A percentile compares a stretch with the other conserved stretches of the same genome.
phyloP scores from a whole-genome alignment of 2,888 invertebrate species.

The Athalia circularis region DNA sequence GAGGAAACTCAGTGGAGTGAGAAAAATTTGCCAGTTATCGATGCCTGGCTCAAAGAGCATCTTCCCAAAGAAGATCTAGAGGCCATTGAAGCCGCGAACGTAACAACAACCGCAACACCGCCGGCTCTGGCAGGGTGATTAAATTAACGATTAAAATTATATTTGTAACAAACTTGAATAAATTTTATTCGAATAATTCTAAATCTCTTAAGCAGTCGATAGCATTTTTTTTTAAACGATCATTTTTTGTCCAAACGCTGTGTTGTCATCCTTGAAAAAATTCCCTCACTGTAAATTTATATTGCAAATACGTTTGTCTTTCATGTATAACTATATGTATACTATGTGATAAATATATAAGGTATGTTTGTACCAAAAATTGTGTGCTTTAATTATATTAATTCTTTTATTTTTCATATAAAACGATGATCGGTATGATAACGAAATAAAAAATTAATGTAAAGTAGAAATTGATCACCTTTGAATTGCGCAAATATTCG shows the following conservation, averaged over 20 bases:
- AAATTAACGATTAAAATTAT: neutral
- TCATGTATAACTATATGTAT: neutral
- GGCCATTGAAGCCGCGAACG: constrained; percentile 19
- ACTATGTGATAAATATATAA: too few species aligned
- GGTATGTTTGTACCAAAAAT: too few species aligned
- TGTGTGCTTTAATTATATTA: too few species aligned
- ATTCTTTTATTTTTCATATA: too few species aligned
- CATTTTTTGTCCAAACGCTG: neutral
- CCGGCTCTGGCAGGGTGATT: constrained; percentile 6
- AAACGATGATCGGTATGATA: neutral
- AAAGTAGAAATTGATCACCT: neutral
- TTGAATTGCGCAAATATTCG: constrained; percentile 21
- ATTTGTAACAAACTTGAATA: constrained; percentile 5
- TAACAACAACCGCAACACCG: constrained; percentile 8
- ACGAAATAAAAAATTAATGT: neutral
- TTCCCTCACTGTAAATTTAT: constrained; percentile 18
- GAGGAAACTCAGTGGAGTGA: constrained; percentile 87
- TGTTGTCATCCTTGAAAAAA: neutral
- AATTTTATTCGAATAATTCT: neutral
- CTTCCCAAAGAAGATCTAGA: constrained; percentile 58
- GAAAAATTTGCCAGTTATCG: constrained; percentile 84
- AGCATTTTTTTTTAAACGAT: neutral
- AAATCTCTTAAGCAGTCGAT: constrained; percentile 30
- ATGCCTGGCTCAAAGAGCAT: constrained; percentile 82
- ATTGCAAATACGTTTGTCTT: neutral